Conservation (phyloP, 2,888 invertebrate genomes). For the Metopia argyrocephala region DNA sequence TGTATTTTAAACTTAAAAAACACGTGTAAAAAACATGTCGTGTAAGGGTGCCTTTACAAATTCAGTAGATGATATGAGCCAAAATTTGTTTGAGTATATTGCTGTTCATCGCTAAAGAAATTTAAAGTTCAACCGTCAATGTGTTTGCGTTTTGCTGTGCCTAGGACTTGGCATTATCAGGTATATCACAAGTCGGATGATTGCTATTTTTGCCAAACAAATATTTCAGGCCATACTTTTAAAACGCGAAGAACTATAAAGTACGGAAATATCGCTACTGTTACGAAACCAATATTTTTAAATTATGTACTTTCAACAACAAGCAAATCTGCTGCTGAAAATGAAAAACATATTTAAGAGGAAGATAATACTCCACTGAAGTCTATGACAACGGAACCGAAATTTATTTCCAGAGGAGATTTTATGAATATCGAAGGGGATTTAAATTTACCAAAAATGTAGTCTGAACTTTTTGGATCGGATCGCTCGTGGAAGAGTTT, state of each 20-base stretch:
- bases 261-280: neutral
- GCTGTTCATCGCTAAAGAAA: neutral
- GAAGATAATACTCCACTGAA: neutral
- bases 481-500: too few relatives aligned
- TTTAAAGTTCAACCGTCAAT: slow-evolving; percentile 5
- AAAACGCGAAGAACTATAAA: neutral
- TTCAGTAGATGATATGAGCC: neutral
- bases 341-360: neutral
- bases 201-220: neutral
- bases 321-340: neutral
- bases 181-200: neutral
- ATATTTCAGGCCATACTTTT: neutral
- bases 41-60: too few relatives aligned
- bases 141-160: neutral
- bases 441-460: neutral
- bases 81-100: neutral
- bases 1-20: too few relatives aligned
- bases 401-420: neutral
- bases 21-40: too few relatives aligned
- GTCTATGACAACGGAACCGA: neutral
- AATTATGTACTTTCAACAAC: neutral
- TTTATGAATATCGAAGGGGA: neutral
- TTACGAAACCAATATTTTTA: neutral
- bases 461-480: too few relatives aligned
- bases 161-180: neutral